Percentiles rank a stretch among this genome's conserved stretches.
These are phyloP conservation scores for Drosophila persimilis DNA, from an alignment of 1,140 invertebrate genomes.

Conservation along the genomic window DNA sequence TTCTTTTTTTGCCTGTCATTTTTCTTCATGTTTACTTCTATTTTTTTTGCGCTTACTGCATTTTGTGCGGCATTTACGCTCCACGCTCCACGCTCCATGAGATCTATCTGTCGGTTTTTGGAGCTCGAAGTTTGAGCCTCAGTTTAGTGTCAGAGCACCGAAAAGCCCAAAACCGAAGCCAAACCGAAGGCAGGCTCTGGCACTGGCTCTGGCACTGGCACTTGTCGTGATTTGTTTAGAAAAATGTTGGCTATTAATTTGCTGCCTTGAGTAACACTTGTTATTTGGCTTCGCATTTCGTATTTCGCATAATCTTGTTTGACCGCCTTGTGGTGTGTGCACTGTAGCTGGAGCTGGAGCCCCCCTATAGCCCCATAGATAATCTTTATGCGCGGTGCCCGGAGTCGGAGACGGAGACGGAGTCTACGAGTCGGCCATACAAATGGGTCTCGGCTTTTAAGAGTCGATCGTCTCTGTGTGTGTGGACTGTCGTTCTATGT, in stretches of 20 bases:
- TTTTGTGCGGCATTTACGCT: conserved; percentile 47
- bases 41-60: conserved; percentile 39
- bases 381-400: conserved; percentile 40
- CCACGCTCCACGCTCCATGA: conserved; percentile 1
- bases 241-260: conserved; percentile 68
- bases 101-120: conserved; percentile 42
- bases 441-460: conserved; percentile 32
- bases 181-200: no score
- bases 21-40: conserved; percentile 48
- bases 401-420: neutral
- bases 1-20: conserved; percentile 30
- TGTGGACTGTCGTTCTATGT: conserved; percentile 21
- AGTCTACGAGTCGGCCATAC: conserved; percentile 23
- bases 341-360: neutral
- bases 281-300: conserved; percentile 57
- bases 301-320: conserved; percentile 61
- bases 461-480: conserved; percentile 11
- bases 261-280: conserved; percentile 67
- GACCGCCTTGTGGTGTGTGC: conserved; percentile 52
- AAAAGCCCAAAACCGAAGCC: conserved; percentile 26
- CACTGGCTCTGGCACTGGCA: conserved; percentile 5
- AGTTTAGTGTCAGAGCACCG: conserved; percentile 27
- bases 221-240: conserved; percentile 67
- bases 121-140: neutral
- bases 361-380: conserved; percentile 30